A percentile compares a stretch with the other conserved stretches of the same genome.
Conservation (phyloP, 2,888 invertebrate genomes). For the Chaitophorus viminalis region DNA sequence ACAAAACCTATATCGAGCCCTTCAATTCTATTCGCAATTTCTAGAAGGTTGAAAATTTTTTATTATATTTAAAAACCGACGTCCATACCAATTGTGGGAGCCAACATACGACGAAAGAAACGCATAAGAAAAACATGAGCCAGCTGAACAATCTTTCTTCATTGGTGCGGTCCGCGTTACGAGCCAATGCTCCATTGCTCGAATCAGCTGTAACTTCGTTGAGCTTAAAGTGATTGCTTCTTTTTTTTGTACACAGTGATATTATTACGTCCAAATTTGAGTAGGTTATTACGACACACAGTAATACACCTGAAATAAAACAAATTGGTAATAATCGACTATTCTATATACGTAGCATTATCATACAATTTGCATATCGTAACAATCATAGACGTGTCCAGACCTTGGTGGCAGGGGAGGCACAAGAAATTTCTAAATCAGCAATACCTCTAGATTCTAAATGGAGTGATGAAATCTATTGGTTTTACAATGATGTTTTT, state of each 20-base stretch:
- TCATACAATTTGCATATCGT: too few species aligned
- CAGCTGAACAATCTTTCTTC: conserved; percentile 88
- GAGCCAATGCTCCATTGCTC: conserved; percentile 66
- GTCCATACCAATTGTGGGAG: conserved; percentile 83
- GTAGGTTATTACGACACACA: conserved; percentile 80
- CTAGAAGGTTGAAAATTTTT: too few species aligned
- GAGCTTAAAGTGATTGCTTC: conserved; percentile 67
- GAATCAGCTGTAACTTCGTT: conserved; percentile 67
- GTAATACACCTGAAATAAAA: conserved; percentile 72
- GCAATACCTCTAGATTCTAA: too few species aligned
- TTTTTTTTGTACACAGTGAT: conserved; percentile 70
- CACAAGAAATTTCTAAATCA: too few species aligned
- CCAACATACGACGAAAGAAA: conserved; percentile 87
- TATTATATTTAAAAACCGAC: background rate
- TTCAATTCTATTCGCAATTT: too few species aligned
- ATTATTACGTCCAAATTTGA: conserved; percentile 85
- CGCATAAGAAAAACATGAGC: conserved; percentile 84
- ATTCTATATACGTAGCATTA: too few species aligned
- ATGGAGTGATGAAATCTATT: too few species aligned
- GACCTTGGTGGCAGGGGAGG: too few species aligned
- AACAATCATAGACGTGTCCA: too few species aligned
- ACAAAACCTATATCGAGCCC: too few species aligned
- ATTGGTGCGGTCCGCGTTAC: conserved; percentile 72
- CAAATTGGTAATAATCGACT: background rate
- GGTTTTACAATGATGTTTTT: too few species aligned